A percentile compares a stretch with the other conserved stretches of the same genome.
Evolutionary conservation across 2,113 vertebrate species (phyloP).

Genomic region (Eudyptes chrysolophus): DNA sequence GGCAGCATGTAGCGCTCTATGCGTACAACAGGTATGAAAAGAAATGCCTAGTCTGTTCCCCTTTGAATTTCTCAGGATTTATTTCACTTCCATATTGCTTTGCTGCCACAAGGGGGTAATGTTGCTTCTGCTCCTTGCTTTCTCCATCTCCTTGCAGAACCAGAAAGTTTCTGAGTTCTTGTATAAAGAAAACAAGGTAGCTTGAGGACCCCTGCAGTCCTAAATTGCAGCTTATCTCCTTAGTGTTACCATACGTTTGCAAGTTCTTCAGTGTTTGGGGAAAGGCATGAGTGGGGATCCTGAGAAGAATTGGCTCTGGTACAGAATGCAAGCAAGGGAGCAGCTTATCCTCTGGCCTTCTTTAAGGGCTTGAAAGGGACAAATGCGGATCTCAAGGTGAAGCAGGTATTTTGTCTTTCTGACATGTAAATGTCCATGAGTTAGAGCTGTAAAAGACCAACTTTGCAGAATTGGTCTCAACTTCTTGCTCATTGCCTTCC

Average conservation of each 20-base stretch:
- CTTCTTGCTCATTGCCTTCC: not conserved
- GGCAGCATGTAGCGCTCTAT: not conserved
- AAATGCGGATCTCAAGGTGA: not conserved
- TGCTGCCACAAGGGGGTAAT: slow-evolving; percentile 57
- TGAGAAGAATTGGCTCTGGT: not conserved
- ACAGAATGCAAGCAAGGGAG: not conserved
- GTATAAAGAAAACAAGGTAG: not conserved
- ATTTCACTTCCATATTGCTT: not conserved
- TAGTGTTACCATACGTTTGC: not conserved
- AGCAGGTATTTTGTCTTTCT: not conserved
- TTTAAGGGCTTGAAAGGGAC: not conserved
- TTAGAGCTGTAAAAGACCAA: not conserved
- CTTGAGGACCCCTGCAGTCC: not conserved
- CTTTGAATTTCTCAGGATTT: not conserved
- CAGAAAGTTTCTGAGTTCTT: not conserved
- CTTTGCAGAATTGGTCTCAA: not conserved
- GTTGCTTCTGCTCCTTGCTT: slow-evolving; percentile 37
- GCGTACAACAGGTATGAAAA: not conserved
- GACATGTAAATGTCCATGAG: not conserved
- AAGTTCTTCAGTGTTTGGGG: not conserved
- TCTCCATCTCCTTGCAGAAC: not conserved
- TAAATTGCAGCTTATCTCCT: not conserved
- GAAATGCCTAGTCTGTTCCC: not conserved
- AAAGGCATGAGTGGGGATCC: not conserved
- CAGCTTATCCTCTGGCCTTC: not conserved